Evolutionary conservation across 2,888 invertebrate species (phyloP).

Genomic region (Heliothis peltigera): DNA sequence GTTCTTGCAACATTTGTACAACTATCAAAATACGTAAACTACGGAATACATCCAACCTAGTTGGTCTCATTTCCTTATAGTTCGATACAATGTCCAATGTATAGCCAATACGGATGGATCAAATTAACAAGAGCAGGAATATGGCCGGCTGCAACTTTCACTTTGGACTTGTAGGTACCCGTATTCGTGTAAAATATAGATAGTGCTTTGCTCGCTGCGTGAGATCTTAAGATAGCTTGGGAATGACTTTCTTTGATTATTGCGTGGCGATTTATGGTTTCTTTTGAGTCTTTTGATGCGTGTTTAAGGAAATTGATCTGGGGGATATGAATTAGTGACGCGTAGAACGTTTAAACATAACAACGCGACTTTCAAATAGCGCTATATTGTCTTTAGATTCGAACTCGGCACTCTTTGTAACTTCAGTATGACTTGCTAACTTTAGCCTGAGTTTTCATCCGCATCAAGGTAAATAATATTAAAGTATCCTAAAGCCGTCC

Average conservation of each 20-base stretch:
- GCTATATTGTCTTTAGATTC: background rate
- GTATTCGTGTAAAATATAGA: constrained; percentile 9
- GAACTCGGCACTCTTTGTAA: too few relatives aligned
- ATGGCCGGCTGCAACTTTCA: constrained; percentile 66
- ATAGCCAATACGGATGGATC: constrained; percentile 66
- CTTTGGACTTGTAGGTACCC: constrained; percentile 58
- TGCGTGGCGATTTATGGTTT: constrained; percentile 17
- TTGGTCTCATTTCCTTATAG: constrained; percentile 56
- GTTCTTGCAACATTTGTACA: constrained; percentile 24
- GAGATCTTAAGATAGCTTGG: constrained; percentile 48
- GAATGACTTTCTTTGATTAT: constrained; percentile 54
- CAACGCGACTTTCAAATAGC: background rate
- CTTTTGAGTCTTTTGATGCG: constrained; percentile 2
- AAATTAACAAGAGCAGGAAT: constrained; percentile 57
- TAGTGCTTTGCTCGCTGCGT: constrained; percentile 22
- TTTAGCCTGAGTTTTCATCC: too few relatives aligned
- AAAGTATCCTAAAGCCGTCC: too few relatives aligned
- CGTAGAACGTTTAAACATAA: background rate
- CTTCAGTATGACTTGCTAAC: too few relatives aligned
- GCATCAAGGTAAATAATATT: too few relatives aligned
- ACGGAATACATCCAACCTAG: constrained; percentile 59
- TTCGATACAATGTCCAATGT: constrained; percentile 55
- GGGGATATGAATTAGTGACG: background rate
- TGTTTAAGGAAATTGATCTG: background rate
- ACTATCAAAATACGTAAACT: constrained; percentile 39